Base-by-base conservation (phyloP, 2,797 vertebrate genomes). In the Brachyrhaphis roseni region DNA sequence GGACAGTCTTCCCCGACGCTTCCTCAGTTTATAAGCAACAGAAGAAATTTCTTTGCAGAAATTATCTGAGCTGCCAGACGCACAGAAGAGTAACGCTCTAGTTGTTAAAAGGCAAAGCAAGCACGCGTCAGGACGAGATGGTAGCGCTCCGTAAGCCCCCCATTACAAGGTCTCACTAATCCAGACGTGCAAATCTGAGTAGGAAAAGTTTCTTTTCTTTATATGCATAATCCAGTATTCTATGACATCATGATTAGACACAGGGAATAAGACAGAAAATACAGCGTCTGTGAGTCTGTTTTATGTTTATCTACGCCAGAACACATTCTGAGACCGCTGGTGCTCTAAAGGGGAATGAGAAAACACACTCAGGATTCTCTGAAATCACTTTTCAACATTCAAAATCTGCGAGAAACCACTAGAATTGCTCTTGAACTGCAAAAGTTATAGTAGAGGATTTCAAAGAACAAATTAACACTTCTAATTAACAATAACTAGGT, bases 151-250 rank as follows among this genome's bases (percentile, higher is more conserved):
- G 76, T 85, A 84, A 84, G 82, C 82, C 86, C 87, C 57, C 88
- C 82, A 91, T 93, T 92, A 93, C 91, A 90, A 76, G 83, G 83
- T 81, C 85, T 73, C 76, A 82, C 91, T 91, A 92, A 95, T 93
- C 88, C 90, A 88, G 88, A 91, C 90, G 91, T 89, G 90, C 53
- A 94, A 91, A 94, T 92, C 82, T 87, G 80, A 85, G 83, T 90
- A 76, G 85, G 83, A 92, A 91, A 90, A 88, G 78, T 26, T 36
- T 68, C 75, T 89, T 92, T 93, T 91, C 62, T 68, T 68, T 68
- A 13, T 68, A n/a, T 91, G 78, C 72, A 78, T 92, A 90, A 93
- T 93, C 92, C 89, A 64, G 82, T 23, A 87, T 89, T 91, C 57
- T 71, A 85, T 85, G 72, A 84, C 78, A 90, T 88, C 90, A 87